A percentile compares a stretch with the other conserved stretches of the same genome.
Evolutionary conservation across 1,140 invertebrate species (phyloP).

Genomic region (Glomeris maerens): DNA sequence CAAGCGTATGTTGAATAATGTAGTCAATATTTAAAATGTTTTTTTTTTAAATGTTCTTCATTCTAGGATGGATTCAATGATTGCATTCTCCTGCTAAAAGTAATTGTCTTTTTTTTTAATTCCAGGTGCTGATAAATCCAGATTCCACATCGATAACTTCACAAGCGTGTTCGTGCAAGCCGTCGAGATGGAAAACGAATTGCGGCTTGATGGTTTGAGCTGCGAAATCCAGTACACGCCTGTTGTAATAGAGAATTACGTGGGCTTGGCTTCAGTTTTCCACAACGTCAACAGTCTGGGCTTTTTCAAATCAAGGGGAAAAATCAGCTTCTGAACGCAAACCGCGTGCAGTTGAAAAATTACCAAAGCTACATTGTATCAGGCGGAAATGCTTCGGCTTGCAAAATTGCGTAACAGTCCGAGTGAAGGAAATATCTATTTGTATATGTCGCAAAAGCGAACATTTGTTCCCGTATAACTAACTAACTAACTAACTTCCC

Average conservation of each 20-base stretch:
- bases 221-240: conserved; percentile 45
- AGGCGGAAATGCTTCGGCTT: too few species aligned
- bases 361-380: conserved; percentile 6
- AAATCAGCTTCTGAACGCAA: conserved; percentile 67
- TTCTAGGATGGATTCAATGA: background rate
- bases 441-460: too few species aligned
- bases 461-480: too few species aligned
- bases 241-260: conserved; percentile 63
- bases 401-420: too few species aligned
- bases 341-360: too few species aligned
- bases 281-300: conserved; percentile 68
- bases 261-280: conserved; percentile 58
- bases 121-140: conserved; percentile 25
- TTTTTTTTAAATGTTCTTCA: too few species aligned
- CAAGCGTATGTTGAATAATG: conserved; percentile 34
- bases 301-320: conserved; percentile 70
- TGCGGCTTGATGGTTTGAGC: conserved; percentile 24
- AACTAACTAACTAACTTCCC: too few species aligned
- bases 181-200: conserved; percentile 32
- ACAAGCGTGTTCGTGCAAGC: conserved; percentile 19
- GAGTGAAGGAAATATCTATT: too few species aligned
- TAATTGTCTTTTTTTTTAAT: conserved; percentile 8
- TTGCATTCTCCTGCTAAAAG: conserved; percentile 7
- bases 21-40: background rate
- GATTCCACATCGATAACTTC: conserved; percentile 22